These are phyloP conservation scores for Argyresthia goedartella DNA, from an alignment of 2,888 invertebrate species.

Conservation along the genomic window DNA sequence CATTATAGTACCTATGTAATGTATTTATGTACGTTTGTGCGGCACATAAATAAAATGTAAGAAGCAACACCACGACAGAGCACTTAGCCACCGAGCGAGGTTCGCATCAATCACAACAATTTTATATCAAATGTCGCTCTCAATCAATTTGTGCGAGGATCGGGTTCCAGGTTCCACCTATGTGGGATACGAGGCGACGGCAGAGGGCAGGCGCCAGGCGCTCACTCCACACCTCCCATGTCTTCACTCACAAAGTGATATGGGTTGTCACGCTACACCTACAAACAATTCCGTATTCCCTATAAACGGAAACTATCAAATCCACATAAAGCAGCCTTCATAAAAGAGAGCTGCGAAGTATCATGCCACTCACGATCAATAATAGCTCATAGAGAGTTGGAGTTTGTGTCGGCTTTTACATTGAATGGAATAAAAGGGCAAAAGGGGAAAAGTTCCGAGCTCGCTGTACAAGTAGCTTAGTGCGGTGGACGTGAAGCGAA, in stretches of 20 bases:
- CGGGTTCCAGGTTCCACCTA: slow-evolving; percentile 34
- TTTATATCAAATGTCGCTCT: slow-evolving; percentile 71
- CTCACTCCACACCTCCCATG: background rate
- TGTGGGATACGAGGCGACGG: no score
- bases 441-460: background rate
- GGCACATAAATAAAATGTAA: slow-evolving; percentile 16
- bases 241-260: background rate
- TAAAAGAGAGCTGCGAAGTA: background rate
- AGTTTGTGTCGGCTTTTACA: background rate
- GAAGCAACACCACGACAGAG: slow-evolving; percentile 52
- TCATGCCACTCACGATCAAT: background rate
- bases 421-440: background rate
- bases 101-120: slow-evolving; percentile 69
- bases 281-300: background rate
- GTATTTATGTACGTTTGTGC: background rate
- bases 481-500: background rate
- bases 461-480: background rate
- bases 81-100: slow-evolving; percentile 60
- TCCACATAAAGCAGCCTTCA: background rate
- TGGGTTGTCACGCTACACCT: background rate
- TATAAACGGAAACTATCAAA: background rate
- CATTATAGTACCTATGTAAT: no score
- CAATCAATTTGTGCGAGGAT: slow-evolving; percentile 67
- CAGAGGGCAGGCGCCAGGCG: background rate
- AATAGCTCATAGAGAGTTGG: background rate